A percentile compares a stretch with the other conserved stretches of the same genome.
These are phyloP conservation scores for Labeo catla DNA, from an alignment of 2,113 vertebrate species.

Conservation along the genomic window DNA sequence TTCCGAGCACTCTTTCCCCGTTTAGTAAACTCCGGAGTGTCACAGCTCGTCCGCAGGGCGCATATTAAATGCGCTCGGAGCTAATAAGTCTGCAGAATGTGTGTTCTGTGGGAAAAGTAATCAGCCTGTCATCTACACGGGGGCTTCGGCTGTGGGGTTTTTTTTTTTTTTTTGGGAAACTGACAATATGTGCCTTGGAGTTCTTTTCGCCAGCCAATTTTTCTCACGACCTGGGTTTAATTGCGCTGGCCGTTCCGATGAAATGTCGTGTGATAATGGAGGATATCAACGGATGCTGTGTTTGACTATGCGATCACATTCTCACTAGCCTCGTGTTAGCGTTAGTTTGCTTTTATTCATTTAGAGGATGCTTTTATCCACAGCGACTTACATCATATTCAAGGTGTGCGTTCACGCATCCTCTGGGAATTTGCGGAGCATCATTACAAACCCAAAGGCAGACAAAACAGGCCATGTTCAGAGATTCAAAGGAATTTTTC, in stretches of 20 bases:
- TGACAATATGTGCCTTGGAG: conserved; percentile 59
- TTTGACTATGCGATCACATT: neutral
- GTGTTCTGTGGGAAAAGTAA: conserved; percentile 62
- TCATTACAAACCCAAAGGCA: neutral
- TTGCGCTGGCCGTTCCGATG: conserved; percentile 49
- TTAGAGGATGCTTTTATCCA: neutral
- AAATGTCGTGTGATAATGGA: neutral
- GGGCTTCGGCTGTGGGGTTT: conserved; percentile 29
- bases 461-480: neutral
- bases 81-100: conserved; percentile 65
- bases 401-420: neutral
- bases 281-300: neutral
- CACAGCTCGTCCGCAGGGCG: conserved; percentile 52
- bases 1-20: conserved; percentile 54
- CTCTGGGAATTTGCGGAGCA: neutral
- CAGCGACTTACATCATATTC: neutral
- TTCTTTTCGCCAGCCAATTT: conserved; percentile 53
- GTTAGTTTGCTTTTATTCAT: neutral
- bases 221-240: conserved; percentile 57
- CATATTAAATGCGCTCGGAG: conserved; percentile 71
- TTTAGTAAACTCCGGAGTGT: conserved; percentile 55
- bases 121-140: conserved; percentile 56
- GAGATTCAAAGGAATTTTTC: neutral
- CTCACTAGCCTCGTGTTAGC: neutral
- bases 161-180: conserved; percentile 54